Evolutionary conservation across 1,140 invertebrate genomes (phyloP).

Genomic region (Eriocheir sinensis): DNA sequence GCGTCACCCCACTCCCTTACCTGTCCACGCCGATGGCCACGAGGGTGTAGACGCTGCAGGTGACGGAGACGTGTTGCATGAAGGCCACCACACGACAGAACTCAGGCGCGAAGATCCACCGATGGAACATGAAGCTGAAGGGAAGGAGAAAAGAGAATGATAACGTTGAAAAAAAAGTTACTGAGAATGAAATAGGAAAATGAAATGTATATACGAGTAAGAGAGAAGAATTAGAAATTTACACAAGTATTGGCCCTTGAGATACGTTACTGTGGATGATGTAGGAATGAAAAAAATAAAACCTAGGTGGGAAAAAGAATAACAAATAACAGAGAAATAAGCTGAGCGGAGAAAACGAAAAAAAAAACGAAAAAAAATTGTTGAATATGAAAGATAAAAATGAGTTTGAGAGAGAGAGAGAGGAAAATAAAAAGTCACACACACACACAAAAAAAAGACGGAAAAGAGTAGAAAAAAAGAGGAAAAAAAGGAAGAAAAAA

Average conservation of each 20-base stretch:
- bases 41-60: constrained; percentile 82
- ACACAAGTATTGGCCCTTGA: too few species aligned
- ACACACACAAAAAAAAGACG: not conserved
- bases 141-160: too few species aligned
- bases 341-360: not conserved
- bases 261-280: too few species aligned
- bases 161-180: too few species aligned
- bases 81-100: constrained; percentile 82
- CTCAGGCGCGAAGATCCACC: constrained; percentile 82
- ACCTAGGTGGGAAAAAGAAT: not conserved
- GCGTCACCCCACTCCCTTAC: constrained; percentile 79
- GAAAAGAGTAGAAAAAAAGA: not conserved
- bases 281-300: not conserved
- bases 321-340: not conserved
- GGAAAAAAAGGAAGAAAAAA: not conserved
- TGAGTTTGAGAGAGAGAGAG: not conserved
- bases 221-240: too few species aligned
- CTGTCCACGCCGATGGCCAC: constrained; percentile 82
- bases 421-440: too few species aligned
- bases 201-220: too few species aligned
- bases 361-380: not conserved
- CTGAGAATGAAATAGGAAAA: too few species aligned
- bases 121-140: constrained; percentile 81
- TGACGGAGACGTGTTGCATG: constrained; percentile 82
- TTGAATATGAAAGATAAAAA: not conserved